These are phyloP conservation scores for Pseudorhiza aurosa DNA, from an alignment of 30 jellyfish, hydroid and myxozoan genomes.

Conservation along the genomic window DNA sequence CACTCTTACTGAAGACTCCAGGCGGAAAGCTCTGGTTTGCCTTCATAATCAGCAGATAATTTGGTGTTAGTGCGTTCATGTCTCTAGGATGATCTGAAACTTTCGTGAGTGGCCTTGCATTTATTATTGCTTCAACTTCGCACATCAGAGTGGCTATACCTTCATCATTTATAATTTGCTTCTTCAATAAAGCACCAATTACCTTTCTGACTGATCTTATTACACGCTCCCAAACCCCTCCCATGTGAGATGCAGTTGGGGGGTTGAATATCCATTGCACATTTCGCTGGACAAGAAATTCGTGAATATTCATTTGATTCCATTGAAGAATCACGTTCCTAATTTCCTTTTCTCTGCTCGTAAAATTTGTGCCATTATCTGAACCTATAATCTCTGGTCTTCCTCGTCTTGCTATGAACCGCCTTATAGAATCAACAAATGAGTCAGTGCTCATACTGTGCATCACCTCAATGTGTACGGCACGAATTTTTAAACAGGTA, in stretches of 20 bases:
- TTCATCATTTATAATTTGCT: constrained; percentile 64
- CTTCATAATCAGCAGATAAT: constrained; percentile 50
- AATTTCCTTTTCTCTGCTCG: constrained; percentile 27
- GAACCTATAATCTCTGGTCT: constrained; percentile 15
- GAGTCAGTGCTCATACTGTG: constrained; percentile 41
- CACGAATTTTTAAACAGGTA: constrained; percentile 60
- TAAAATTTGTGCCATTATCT: constrained; percentile 50
- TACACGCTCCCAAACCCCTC: constrained; percentile 77
- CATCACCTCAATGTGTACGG: constrained; percentile 43
- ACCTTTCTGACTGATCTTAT: constrained; percentile 46
- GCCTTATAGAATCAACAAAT: constrained; percentile 13
- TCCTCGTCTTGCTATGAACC: constrained; percentile 45
- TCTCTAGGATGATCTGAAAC: constrained; percentile 64
- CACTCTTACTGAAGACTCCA: neutral
- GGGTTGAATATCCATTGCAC: constrained; percentile 63
- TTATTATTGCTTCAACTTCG: constrained; percentile 55
- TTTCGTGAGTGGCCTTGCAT: constrained; percentile 63
- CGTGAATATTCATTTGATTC: constrained; percentile 15
- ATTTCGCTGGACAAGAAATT: constrained; percentile 17
- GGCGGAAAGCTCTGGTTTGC: constrained; percentile 16
- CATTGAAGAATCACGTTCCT: constrained; percentile 34
- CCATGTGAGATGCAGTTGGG: constrained; percentile 64
- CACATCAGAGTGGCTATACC: constrained; percentile 48
- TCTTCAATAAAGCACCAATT: constrained; percentile 7
- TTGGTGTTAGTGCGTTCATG: constrained; percentile 57